Evolutionary conservation across 1,140 invertebrate genomes (phyloP), one percentile per base, ranked within the genome.

Genomic region (Pseudomyrmex concolor): DNA sequence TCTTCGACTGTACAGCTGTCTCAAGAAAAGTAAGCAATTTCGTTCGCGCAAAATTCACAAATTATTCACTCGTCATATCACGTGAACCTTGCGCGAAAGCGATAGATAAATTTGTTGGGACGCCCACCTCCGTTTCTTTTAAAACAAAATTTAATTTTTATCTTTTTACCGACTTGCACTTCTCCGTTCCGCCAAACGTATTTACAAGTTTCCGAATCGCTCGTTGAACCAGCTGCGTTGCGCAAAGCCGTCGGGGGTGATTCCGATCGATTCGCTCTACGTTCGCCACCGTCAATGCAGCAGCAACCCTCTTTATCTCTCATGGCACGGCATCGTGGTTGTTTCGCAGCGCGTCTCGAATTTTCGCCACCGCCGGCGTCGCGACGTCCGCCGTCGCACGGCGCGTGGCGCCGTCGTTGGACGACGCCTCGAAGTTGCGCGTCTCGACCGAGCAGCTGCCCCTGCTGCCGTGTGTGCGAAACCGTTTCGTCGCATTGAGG

Each of bases 241-340:
- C 22, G 15, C 17, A 15, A 10, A 17, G 54, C n/a, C 8, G 8
- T 5, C n/a, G n/a, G n/a, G n/a, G 13, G 1, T 19, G 10, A 7
- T 22, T 48, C 5, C 68, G 22, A 67, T 62, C 13, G 19, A 66
- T 71, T n/a, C 9, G 48, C 12, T 43, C 15, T 54, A n/a, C 60
- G 45, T 80, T 78, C 59, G 1, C 82, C 71, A 85, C 81, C 60
- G 87, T 25, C 71, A 89, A 84, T 72, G 71, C 57, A 88, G 63
- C 71, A 86, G 88, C 71, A 86, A 86, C 82, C 88, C 78, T 78
- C 84, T 89, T 89, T 89, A 89, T 25, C 87, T 66, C 77, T 34
- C 34, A 5, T 34, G 34, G 34, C 34, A 5, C 34, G 34, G 34
- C 34, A 34, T 7, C 59, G 19, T 64, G 15, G 80, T 34, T 50